Conservation (phyloP, 2,888 invertebrate species). For the Yponomeuta evonymella region DNA sequence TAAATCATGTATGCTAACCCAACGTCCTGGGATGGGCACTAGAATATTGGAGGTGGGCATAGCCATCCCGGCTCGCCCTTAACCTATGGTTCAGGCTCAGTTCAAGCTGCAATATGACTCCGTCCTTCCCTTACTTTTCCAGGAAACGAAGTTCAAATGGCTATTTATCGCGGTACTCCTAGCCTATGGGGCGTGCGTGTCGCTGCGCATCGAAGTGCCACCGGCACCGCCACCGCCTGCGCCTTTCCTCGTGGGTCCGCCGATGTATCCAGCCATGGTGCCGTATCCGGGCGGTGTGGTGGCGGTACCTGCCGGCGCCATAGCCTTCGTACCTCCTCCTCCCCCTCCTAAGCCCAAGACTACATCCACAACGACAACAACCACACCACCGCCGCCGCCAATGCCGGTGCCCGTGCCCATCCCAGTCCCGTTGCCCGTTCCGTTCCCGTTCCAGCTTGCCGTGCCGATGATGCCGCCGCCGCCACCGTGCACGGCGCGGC, state of each 20-base stretch:
- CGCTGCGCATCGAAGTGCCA: constrained; percentile 16
- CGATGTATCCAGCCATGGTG: not conserved
- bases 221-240: constrained; percentile 17
- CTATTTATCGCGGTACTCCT: not conserved
- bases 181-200: constrained; percentile 10
- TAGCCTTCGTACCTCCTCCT: not conserved
- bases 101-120: not conserved
- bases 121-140: not conserved
- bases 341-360: not conserved
- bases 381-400: not conserved
- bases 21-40: too few relatives aligned
- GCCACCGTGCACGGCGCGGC: not conserved
- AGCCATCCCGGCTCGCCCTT: too few relatives aligned
- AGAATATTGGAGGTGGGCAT: too few relatives aligned
- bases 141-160: not conserved
- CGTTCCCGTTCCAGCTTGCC: not conserved
- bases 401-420: not conserved
- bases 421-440: not conserved
- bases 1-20: too few relatives aligned
- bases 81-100: too few relatives aligned
- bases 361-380: constrained; percentile 12
- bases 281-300: not conserved
- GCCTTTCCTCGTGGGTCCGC: not conserved
- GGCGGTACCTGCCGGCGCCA: constrained; percentile 1
- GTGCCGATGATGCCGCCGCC: constrained; percentile 2